Evolutionary conservation across 1,140 invertebrate species (phyloP), one percentile per base, ranked within the genome.

Genomic region (Diachasmimorpha longicaudata): DNA sequence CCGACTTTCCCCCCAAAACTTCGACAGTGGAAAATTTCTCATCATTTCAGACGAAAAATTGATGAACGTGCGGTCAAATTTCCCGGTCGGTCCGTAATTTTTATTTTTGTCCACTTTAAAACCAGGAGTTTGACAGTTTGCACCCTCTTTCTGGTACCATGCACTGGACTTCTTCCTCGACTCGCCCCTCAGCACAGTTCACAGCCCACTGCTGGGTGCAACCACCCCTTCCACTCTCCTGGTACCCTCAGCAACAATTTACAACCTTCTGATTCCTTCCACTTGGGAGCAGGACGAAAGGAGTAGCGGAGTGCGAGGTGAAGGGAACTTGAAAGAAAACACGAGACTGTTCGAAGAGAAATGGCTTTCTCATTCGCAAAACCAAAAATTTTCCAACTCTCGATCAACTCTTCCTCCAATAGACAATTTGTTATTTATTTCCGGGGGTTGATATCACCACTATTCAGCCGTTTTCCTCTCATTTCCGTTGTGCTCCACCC

Each of bases 201-300:
- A 68, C 16, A 72, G 42, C 16, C 66, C 8, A 66, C 11, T 42
- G 10, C 11, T 55, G 48, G 19, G 48, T 55, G 8, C 8, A 55
- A 79, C 79, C 55, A 81, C 77, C 78, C 77, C 63, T 78, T 76
- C 52, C 70, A 74, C 68, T 55, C 37, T 52, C 3, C 63, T 74
- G 74, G 74, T 78, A 74, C 68, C 68, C 63, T 58, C 74, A 78
- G 79, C 79, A 78, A 85, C 80, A 83, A 87, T 86, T 86, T 85
- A 86, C 80, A 81, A 76, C 82, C 81, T 82, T 85, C 85, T 83
- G 85, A 86, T 86, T 84, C 48, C 78, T 76, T 78, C 79, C 80
- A 83, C 80, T 81, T 80, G 58, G 3, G 1, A 31, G 75, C 39
- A 21, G 19, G 46, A 13, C 31, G 16, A 72, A n/a, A 68, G 16